A percentile compares a stretch with the other conserved stretches of the same genome.
These are phyloP conservation scores for Microtus pennsylvanicus DNA, from an alignment of 2,113 vertebrate genomes.

Conservation along the genomic window DNA sequence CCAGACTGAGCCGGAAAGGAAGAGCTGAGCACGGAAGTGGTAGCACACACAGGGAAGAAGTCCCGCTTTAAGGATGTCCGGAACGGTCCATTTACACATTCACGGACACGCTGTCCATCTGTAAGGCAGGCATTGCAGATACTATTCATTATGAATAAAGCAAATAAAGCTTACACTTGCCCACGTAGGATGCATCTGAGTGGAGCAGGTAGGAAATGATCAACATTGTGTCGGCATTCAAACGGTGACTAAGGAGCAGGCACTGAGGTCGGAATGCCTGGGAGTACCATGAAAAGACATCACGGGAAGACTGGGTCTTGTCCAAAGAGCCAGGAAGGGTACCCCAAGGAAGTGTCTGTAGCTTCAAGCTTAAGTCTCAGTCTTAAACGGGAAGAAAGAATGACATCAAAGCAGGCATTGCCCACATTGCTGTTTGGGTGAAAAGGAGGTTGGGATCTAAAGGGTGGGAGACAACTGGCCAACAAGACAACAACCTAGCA, in stretches of 20 bases:
- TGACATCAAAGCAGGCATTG: not conserved
- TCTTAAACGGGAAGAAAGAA: not conserved
- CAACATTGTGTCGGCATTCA: not conserved
- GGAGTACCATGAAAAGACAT: not conserved
- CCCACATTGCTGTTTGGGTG: fast-evolving
- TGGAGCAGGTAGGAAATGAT: not conserved
- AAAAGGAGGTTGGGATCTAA: not conserved
- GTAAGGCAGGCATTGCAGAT: not conserved
- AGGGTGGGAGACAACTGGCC: not conserved
- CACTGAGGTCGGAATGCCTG: not conserved
- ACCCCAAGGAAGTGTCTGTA: not conserved
- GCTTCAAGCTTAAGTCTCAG: not conserved
- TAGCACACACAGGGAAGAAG: fast-evolving
- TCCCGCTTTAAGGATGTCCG: not conserved
- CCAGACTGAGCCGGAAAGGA: not conserved
- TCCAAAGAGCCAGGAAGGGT: not conserved
- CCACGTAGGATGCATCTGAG: fast-evolving
- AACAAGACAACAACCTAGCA: not conserved
- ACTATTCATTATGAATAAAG: not conserved
- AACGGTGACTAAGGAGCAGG: not conserved
- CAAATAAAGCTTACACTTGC: not conserved
- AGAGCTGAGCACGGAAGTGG: too few species aligned
- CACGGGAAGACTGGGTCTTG: not conserved
- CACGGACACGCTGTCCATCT: not conserved
- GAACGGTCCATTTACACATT: not conserved